These are phyloP conservation scores for Acrocyrtus sp. DNA, from an alignment of 2,888 invertebrate genomes.

Conservation along the genomic window DNA sequence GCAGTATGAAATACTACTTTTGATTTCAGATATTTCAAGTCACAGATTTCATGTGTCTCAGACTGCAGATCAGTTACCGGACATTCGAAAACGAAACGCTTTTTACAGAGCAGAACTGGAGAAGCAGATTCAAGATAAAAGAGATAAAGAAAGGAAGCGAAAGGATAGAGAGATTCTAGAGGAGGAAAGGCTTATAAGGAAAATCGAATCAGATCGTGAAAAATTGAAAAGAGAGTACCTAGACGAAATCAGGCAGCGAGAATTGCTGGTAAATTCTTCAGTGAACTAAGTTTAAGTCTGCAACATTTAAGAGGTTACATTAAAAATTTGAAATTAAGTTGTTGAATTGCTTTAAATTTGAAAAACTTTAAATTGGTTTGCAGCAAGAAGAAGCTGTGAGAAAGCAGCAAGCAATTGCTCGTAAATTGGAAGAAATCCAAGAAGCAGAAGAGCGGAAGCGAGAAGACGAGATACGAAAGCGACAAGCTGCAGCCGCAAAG, in stretches of 20 bases:
- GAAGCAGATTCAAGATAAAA: slow-evolving; percentile 60
- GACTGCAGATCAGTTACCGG: slow-evolving; percentile 61
- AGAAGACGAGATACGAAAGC: slow-evolving; percentile 54
- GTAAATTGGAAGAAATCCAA: slow-evolving; percentile 59
- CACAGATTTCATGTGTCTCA: slow-evolving; percentile 58
- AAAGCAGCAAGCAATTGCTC: slow-evolving; percentile 55
- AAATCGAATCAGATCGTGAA: slow-evolving; percentile 60
- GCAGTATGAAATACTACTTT: too few species aligned
- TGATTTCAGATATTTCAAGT: slow-evolving; percentile 11
- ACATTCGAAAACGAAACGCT: slow-evolving; percentile 54
- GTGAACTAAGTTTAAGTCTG: too few species aligned
- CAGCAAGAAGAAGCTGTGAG: slow-evolving; percentile 59
- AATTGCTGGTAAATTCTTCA: slow-evolving; percentile 52
- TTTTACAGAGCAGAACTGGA: slow-evolving; percentile 57
- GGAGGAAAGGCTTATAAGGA: slow-evolving; percentile 57
- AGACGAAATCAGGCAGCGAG: slow-evolving; percentile 57
- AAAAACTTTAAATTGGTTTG: too few species aligned
- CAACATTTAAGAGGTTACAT: too few species aligned
- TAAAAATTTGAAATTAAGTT: too few species aligned
- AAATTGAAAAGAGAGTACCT: slow-evolving; percentile 58
- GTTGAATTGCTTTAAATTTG: too few species aligned
- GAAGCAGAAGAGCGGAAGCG: slow-evolving; percentile 57
- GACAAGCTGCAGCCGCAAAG: slow-evolving; percentile 47
- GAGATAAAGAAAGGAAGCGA: slow-evolving; percentile 55
- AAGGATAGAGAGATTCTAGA: slow-evolving; percentile 53